Conservation (phyloP, 2,113 vertebrate genomes). For the Carettochelys insculpta region DNA sequence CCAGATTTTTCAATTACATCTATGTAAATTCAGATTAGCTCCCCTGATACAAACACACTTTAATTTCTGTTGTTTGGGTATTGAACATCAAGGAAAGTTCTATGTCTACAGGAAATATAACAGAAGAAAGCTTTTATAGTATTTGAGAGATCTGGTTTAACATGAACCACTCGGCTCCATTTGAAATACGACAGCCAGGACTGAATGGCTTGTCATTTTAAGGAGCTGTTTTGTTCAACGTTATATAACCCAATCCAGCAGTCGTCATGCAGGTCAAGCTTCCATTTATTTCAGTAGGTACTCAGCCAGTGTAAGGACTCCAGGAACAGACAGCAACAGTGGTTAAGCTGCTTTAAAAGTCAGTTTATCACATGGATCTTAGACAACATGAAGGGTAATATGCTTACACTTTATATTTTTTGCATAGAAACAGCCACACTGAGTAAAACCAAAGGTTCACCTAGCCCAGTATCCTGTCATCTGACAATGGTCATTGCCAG, state of each 20-base stretch:
- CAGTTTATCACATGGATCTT: slow-evolving; percentile 14
- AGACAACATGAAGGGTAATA: background rate
- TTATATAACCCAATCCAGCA: slow-evolving; percentile 33
- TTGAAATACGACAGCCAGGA: background rate
- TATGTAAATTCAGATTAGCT: background rate
- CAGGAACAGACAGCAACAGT: slow-evolving; percentile 19
- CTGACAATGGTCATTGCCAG: too few relatives aligned
- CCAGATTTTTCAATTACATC: background rate
- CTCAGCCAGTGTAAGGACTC: slow-evolving; percentile 15
- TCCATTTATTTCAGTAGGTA: slow-evolving; percentile 23
- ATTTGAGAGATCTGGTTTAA: background rate
- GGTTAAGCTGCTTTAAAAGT: background rate
- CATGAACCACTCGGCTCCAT: background rate
- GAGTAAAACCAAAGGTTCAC: too few relatives aligned
- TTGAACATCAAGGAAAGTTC: background rate
- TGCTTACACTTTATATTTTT: background rate
- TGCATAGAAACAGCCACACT: too few relatives aligned
- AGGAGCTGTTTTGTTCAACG: slow-evolving; percentile 20
- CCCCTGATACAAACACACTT: rapidly evolving
- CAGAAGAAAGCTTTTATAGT: background rate
- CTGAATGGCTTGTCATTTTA: background rate
- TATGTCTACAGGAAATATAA: background rate
- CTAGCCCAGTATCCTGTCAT: too few relatives aligned
- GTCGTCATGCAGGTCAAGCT: slow-evolving; percentile 20
- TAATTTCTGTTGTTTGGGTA: background rate